Base-by-base conservation (phyloP, 2,888 invertebrate genomes). In the Stenichneumon culpator region DNA sequence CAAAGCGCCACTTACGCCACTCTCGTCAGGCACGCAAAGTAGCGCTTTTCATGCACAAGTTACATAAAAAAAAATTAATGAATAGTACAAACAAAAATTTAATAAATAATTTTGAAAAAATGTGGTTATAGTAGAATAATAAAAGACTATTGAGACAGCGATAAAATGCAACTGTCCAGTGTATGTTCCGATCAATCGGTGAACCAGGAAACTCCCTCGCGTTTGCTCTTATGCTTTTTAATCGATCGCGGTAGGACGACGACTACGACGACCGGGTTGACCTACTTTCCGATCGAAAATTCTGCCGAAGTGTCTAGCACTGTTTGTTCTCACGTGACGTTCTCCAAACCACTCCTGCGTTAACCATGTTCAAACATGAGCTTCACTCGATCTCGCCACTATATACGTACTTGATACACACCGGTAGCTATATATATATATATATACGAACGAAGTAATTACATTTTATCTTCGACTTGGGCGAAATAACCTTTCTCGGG, bases 321-420 rank as follows among this genome's bases (percentile, higher is more conserved):
- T 85, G 82, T 85, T 85, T 85, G 82, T 82, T 82, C 85, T 82
- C 82, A 85, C 82, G 79, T 79, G 82, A 82, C 85, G 85, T 82
- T 79, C 57, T 82, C 77, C 57, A 72, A 81, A 82, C 85, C 82
- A 79, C 85, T 85, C 85, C 82, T 72, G 75, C 82, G 65, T 54
- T 85, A 82, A 82, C 82, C 57, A 73, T 82, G 60, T 57, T 75
- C 85, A 79, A 85, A 82, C 85, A 82, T 39, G 75, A 50, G 70
- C 67, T 72, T 74, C 72, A 16, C 68, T 82, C 79, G 75, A 75
- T 82, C 70, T 85, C 77, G 25, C 39, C 36, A n/a, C 70, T 60
- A 19, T 19, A 25, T 28, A 65, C 60, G 19, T 25, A n/a, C n/a
- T 19, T n/a, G 44, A 14, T 50, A 50, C 11, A 47, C 63, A 2